Conservation (phyloP, 2,888 invertebrate species). For the Brachylomia viminalis region DNA sequence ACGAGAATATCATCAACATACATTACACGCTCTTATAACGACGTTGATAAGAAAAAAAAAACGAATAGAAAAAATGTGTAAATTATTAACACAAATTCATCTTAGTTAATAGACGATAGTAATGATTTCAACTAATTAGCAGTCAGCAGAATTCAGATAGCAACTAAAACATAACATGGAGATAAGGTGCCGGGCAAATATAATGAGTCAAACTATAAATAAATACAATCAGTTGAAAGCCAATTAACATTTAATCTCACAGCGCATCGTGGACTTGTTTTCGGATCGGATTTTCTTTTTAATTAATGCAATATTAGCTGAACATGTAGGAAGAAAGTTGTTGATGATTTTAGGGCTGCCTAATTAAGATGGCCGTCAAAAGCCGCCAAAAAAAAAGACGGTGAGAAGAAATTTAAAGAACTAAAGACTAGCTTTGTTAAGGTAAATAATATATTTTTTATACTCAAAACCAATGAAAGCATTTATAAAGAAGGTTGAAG, state of each 20-base stretch:
- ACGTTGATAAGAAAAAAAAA: constrained; percentile 36
- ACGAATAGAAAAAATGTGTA: constrained; percentile 41
- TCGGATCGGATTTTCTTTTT: constrained; percentile 49
- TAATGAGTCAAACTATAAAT: constrained; percentile 55
- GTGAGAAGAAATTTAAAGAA: neutral
- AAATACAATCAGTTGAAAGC: constrained; percentile 56
- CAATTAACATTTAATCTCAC: constrained; percentile 64
- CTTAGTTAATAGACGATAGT: constrained; percentile 37
- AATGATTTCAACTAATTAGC: constrained; percentile 62
- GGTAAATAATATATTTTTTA: neutral
- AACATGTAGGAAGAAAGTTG: constrained; percentile 38
- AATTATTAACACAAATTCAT: constrained; percentile 44
- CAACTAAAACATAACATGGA: constrained; percentile 44
- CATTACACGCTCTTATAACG: constrained; percentile 46
- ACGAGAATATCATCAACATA: constrained; percentile 49
- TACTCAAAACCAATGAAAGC: constrained; percentile 1
- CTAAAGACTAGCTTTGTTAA: neutral
- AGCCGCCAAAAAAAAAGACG: constrained; percentile 6
- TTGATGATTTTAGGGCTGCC: constrained; percentile 11
- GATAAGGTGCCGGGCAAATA: constrained; percentile 47
- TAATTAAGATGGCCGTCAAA: constrained; percentile 19
- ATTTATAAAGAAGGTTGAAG: constrained; percentile 8
- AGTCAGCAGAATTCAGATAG: constrained; percentile 53
- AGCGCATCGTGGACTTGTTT: constrained; percentile 53
- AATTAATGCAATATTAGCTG: constrained; percentile 47